Base-by-base conservation (phyloP, 2,113 vertebrate genomes). In the Echinops telfairi region DNA sequence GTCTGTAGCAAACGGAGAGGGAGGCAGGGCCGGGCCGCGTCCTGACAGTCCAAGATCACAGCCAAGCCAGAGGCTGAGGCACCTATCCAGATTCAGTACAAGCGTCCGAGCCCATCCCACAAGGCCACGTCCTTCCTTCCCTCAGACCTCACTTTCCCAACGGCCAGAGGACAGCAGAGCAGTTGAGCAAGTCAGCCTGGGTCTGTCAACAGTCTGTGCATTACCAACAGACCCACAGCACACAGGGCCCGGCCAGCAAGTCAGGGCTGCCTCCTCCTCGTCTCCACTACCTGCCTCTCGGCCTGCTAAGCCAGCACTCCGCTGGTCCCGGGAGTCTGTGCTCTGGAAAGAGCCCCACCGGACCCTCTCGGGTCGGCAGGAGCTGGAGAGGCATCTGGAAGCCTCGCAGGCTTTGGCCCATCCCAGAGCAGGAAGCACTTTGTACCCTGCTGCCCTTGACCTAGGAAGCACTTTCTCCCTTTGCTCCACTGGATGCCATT, bases 11-110 rank as follows among this genome's bases (percentile, higher is more conserved):
- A 53, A 53, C 47, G 1, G 47, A 53, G 33, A 87, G 47, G 33
- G 27, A 29, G 62, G 14, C 7, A 1, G 87, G 31, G 20, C 40
- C 4, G 1, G 33, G n/a, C 11, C 70, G 38, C 0, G 0, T 66
- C 47, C 47, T 14, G 47, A 53, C 47, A 53, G 47, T 53, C 80
- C 7, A 19, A 64, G 58, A 58, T 3, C 4, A 11, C 53, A 62
- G 25, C 64, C 43, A n/a, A 53, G 58, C 68, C 85, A 25, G 66
- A 68, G 81, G 3, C 71, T n/a, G 57, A 78, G 64, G 57, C 76
- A 25, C 76, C 76, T 57, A 38, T 43, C 64, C 31, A 64, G 60
- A 62, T 17, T 14, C 47, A 53, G 47, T 14, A 53, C 47, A 53
- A 53, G 47, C 10, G 47, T 53, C 60, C 12, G 60, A 62, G 60